phyloP scores from a whole-genome alignment of 2,888 invertebrate genomes.

The Timema podura region DNA sequence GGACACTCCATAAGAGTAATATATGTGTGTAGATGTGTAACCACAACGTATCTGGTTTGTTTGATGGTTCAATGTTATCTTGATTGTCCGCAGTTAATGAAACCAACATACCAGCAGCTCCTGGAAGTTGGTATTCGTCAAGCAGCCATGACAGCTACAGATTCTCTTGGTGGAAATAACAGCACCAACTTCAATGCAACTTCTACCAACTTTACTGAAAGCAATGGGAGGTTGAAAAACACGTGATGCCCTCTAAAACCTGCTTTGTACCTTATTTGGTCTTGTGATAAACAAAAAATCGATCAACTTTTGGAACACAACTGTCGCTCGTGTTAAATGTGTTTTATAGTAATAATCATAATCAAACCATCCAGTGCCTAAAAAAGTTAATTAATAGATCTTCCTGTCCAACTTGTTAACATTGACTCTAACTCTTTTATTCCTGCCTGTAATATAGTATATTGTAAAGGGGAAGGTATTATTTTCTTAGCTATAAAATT shows the following conservation, averaged over 20 bases:
- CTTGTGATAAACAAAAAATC: too few species aligned
- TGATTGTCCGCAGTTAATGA: slow-evolving; percentile 61
- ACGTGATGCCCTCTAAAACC: slow-evolving; percentile 20
- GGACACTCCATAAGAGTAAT: too few species aligned
- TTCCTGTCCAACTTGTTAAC: not conserved
- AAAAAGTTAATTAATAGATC: slow-evolving; percentile 13
- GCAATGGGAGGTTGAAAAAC: slow-evolving; percentile 25
- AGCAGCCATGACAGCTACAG: slow-evolving; percentile 73
- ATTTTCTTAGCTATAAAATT: too few species aligned
- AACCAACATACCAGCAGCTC: slow-evolving; percentile 74
- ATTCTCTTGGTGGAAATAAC: slow-evolving; percentile 38
- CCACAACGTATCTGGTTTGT: too few species aligned
- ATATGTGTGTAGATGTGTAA: too few species aligned
- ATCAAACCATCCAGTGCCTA: slow-evolving; percentile 15
- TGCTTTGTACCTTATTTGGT: not conserved
- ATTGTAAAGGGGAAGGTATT: too few species aligned
- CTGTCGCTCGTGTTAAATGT: slow-evolving; percentile 18
- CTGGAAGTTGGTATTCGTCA: slow-evolving; percentile 79
- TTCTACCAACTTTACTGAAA: not conserved
- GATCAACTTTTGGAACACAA: too few species aligned
- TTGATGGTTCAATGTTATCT: too few species aligned
- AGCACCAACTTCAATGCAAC: slow-evolving; percentile 7
- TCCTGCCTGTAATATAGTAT: too few species aligned
- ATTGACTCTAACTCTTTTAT: too few species aligned
- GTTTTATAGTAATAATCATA: slow-evolving; percentile 7